A percentile compares a stretch with the other conserved stretches of the same genome.
Evolutionary conservation across 2,797 vertebrate genomes (phyloP).

Genomic region (Cyprinella venusta): DNA sequence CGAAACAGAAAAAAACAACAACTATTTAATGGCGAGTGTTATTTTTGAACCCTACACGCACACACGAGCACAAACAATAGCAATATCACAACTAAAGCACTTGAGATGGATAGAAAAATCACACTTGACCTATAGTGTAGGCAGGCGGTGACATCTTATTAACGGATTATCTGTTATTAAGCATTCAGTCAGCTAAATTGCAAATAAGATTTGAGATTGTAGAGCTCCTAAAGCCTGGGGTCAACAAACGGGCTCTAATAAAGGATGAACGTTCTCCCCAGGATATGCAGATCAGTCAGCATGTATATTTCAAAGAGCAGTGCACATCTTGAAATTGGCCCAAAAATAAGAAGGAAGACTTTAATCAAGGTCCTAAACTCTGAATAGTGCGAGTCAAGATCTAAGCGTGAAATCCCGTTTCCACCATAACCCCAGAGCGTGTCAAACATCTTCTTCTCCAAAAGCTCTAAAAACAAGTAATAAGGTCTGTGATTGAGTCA

Average conservation of each 20-base stretch:
- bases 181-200: constrained; percentile 23
- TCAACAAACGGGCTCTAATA: constrained; percentile 33
- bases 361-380: constrained; percentile 30
- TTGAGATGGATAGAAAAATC: constrained; percentile 23
- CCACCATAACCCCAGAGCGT: constrained; percentile 7
- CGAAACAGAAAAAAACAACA: not conserved
- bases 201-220: constrained; percentile 12
- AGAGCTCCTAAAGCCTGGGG: constrained; percentile 23
- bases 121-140: constrained; percentile 31
- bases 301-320: constrained; percentile 35
- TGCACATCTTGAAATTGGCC: constrained; percentile 7
- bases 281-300: constrained; percentile 34
- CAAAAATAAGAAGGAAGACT: constrained; percentile 18
- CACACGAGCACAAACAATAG: not conserved
- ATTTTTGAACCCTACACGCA: not conserved
- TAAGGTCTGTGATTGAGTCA: constrained; percentile 61
- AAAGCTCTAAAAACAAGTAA: constrained; percentile 33
- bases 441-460: constrained; percentile 6
- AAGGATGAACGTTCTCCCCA: not conserved
- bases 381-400: constrained; percentile 19
- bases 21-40: not conserved
- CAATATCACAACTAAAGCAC: constrained; percentile 10
- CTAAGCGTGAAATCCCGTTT: constrained; percentile 27
- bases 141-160: constrained; percentile 14
- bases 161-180: constrained; percentile 42